A percentile compares a stretch with the other conserved stretches of the same genome.
Evolutionary conservation across 1,140 invertebrate species (phyloP).

Genomic region (Bombus fervidus): DNA sequence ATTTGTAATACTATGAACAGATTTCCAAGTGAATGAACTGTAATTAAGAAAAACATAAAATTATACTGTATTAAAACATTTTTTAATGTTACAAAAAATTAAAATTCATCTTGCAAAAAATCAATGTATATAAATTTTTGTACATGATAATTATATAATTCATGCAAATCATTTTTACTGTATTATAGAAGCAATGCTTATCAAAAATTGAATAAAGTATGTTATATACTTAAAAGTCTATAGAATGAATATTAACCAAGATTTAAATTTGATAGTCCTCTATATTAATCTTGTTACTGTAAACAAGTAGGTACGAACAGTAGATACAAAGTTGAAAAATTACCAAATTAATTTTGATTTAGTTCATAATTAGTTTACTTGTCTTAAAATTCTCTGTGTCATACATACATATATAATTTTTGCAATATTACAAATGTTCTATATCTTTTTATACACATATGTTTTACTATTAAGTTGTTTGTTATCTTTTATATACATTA

Average conservation of each 20-base stretch:
- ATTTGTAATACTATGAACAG: neutral
- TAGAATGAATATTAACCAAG: neutral
- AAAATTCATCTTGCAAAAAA: neutral
- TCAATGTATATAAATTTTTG: slow-evolving; percentile 13
- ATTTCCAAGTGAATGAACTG: neutral
- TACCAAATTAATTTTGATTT: neutral
- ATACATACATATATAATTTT: neutral
- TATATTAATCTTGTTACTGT: neutral
- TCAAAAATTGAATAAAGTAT: neutral
- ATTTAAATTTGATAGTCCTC: neutral
- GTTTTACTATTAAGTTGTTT: neutral
- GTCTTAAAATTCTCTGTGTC: neutral
- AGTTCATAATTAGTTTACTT: neutral
- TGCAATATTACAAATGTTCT: neutral
- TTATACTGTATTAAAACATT: neutral
- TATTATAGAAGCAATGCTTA: slow-evolving; percentile 1
- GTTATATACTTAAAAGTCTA: neutral
- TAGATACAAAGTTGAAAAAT: no score
- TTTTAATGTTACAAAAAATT: neutral
- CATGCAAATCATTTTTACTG: neutral
- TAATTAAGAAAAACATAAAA: neutral
- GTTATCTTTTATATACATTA: neutral
- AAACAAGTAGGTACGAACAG: neutral
- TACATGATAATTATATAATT: slow-evolving; percentile 6
- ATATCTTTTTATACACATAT: no score